A percentile compares a stretch with the other conserved stretches of the same genome.
Evolutionary conservation across 2,797 vertebrate genomes (phyloP).

Genomic region (Microctenopoma steveboyesi): DNA sequence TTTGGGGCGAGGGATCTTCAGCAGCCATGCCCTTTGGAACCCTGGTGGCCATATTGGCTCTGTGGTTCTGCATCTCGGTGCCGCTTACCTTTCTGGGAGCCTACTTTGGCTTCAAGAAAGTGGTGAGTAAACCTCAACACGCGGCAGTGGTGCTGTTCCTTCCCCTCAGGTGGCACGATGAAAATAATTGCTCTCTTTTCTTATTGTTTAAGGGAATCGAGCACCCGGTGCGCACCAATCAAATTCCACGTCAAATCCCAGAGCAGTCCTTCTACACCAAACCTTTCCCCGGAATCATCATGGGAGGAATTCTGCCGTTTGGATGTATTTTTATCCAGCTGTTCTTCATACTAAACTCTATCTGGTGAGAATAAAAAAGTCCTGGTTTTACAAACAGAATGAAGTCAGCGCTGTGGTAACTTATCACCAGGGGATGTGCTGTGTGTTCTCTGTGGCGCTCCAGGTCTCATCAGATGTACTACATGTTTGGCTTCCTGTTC

Average conservation of each 20-base stretch:
- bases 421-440: too few relatives aligned
- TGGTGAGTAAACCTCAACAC: slow-evolving; percentile 71
- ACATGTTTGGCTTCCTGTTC: slow-evolving; percentile 95
- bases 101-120: slow-evolving; percentile 92
- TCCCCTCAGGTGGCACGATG: too few relatives aligned
- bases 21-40: slow-evolving; percentile 91
- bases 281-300: slow-evolving; percentile 87
- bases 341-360: slow-evolving; percentile 94
- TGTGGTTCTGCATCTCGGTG: slow-evolving; percentile 94
- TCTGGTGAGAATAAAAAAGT: slow-evolving; percentile 84
- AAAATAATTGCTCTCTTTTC: too few relatives aligned
- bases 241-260: slow-evolving; percentile 89
- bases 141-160: too few relatives aligned
- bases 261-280: slow-evolving; percentile 92
- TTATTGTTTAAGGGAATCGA: slow-evolving; percentile 25
- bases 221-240: slow-evolving; percentile 90
- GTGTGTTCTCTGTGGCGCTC: slow-evolving; percentile 10
- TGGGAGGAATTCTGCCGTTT: slow-evolving; percentile 92
- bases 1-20: slow-evolving; percentile 92
- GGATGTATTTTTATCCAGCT: slow-evolving; percentile 95
- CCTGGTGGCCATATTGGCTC: slow-evolving; percentile 87
- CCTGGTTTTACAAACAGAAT: background rate
- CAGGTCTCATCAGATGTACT: slow-evolving; percentile 97
- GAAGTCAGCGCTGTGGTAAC: background rate
- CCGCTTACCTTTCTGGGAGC: slow-evolving; percentile 90